These are phyloP conservation scores for Euphonia xanthogaster DNA, from an alignment of 2,797 vertebrate species.

Conservation along the genomic window DNA sequence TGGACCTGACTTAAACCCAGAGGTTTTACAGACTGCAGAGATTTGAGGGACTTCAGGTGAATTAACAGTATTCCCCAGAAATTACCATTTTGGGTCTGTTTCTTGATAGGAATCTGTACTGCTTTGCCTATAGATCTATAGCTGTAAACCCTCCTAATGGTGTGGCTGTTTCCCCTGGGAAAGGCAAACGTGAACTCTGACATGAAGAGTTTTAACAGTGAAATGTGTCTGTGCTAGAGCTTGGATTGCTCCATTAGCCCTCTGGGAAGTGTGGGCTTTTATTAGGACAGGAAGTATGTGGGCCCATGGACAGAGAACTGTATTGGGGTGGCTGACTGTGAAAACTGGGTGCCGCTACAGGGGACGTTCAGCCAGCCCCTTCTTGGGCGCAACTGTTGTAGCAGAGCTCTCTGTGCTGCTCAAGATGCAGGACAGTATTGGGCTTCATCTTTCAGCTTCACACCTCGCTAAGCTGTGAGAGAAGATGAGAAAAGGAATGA, in stretches of 20 bases:
- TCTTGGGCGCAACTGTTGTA: rapidly evolving
- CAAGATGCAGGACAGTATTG: not conserved
- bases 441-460: not conserved
- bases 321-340: not conserved
- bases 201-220: not conserved
- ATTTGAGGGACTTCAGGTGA: not conserved
- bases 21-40: not conserved
- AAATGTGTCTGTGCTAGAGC: not conserved
- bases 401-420: not conserved
- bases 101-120: not conserved
- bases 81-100: not conserved
- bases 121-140: not conserved
- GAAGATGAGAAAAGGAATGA: not conserved
- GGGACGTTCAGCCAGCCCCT: not conserved
- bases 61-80: not conserved
- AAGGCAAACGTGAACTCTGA: rapidly evolving
- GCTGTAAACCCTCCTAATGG: not conserved
- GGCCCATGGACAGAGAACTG: rapidly evolving
- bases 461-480: not conserved
- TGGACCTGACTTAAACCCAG: not conserved
- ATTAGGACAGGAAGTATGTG: rapidly evolving
- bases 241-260: rapidly evolving
- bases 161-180: not conserved
- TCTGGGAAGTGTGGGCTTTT: not conserved
- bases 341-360: not conserved